Base-by-base conservation (phyloP, 2,797 vertebrate genomes). In the Pseudochromis fuscus region DNA sequence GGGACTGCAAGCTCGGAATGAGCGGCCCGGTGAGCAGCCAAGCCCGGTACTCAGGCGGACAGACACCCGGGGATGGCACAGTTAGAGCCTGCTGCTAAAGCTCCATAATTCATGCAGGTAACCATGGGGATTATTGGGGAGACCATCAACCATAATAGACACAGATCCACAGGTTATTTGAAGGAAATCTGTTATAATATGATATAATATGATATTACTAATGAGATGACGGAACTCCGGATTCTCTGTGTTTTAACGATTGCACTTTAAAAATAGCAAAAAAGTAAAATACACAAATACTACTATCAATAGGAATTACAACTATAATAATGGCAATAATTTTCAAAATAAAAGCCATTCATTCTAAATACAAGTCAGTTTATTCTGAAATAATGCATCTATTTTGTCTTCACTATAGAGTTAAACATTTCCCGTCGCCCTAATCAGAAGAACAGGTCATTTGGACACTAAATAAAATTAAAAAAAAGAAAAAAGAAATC, bases 1-100 rank as follows among this genome's bases (percentile, higher is more conserved):
- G 90, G 81, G 85, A 92, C 91, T 75, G 91, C 88, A 90, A 82
- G 89, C 93, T 91, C 84, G 92, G 93, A 93, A 92, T 57, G 93
- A 93, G 88, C 92, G 94, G 91, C 88, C 92, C 89, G 90, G 72
- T 79, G 56, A 94, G 92, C 91, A 93, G 85, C 62, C 58, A 68
- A 90, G 85, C 91, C 84, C 87, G 87, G 85, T 88, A 76, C 81
- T 85, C 59, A 59, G 78, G 83, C 77, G 72, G 89, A 90, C 89
- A 79, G 65, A 86, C 70, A 92, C 79, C 64, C 59, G 44, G 50
- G 28, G 72, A 78, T 33, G 60, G 74, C 33, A 64, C 62, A 53
- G 55, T 67, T 37, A 69, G 71, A 77, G 33, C 28, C 69, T 65
- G 69, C 79, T 63, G 31, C 67, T 85, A 67, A 70, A 68, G n/a